Conservation (phyloP, 2,797 vertebrate species). For the Macroramphosus scolopax region DNA sequence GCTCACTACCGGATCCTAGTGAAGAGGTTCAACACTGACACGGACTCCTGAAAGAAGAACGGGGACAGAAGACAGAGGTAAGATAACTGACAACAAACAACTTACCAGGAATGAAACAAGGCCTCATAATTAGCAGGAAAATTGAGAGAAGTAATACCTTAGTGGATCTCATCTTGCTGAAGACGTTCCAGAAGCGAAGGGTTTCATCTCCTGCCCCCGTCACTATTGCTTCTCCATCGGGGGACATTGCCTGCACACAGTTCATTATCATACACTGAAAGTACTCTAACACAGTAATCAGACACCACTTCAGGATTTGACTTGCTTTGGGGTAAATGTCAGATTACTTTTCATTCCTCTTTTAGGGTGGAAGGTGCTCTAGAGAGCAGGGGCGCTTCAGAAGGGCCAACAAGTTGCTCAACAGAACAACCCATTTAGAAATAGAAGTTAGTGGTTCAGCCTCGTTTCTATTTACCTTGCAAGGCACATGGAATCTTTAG, state of each 20-base stretch:
- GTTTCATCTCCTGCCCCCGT: slow-evolving; percentile 97
- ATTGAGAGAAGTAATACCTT: no score
- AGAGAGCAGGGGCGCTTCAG: background rate
- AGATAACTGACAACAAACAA: no score
- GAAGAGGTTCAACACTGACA: slow-evolving; percentile 92
- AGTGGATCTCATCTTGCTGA: slow-evolving; percentile 97
- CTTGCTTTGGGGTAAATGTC: no score
- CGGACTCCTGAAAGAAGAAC: slow-evolving; percentile 82
- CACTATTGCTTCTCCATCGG: slow-evolving; percentile 97
- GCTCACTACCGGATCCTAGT: slow-evolving; percentile 88
- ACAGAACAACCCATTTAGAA: no score
- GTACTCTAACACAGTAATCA: background rate
- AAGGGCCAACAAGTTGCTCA: no score
- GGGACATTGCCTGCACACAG: slow-evolving; percentile 90
- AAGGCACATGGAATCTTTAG: no score
- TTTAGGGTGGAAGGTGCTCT: background rate
- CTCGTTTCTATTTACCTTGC: no score
- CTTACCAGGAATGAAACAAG: no score
- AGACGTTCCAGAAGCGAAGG: slow-evolving; percentile 97
- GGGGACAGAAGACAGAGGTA: no score
- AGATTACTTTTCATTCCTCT: slow-evolving; percentile 2
- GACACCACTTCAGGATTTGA: no score
- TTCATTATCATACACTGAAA: slow-evolving; percentile 16
- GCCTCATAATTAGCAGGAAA: no score
- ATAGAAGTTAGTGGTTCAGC: no score